Percentiles rank a stretch among this genome's conserved stretches.
These are phyloP conservation scores for Tyria jacobaeae DNA, from an alignment of 2,888 invertebrate genomes.

Conservation along the genomic window DNA sequence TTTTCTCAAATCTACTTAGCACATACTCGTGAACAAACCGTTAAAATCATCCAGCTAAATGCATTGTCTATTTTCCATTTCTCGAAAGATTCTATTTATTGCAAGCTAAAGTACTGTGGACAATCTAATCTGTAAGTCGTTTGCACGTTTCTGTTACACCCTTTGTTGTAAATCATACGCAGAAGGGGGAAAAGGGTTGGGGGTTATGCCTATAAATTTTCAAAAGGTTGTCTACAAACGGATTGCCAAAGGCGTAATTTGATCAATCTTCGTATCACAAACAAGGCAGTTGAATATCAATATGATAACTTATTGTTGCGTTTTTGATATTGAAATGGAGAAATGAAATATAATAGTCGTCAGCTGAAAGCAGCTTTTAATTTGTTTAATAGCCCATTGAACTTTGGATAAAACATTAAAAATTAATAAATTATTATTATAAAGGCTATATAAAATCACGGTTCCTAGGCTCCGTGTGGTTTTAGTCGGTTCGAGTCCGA, in stretches of 20 bases:
- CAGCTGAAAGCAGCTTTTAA: neutral
- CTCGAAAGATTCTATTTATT: constrained; percentile 59
- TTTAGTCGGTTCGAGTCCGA: too few species aligned
- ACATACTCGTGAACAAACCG: constrained; percentile 28
- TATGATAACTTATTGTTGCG: constrained; percentile 7
- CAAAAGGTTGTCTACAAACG: constrained; percentile 56
- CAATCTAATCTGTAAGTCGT: constrained; percentile 58
- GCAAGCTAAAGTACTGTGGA: constrained; percentile 53
- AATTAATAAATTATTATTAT: too few species aligned
- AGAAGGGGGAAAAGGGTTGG: constrained; percentile 20
- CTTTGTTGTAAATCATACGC: constrained; percentile 56
- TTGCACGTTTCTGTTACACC: constrained; percentile 53
- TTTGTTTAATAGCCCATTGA: too few species aligned
- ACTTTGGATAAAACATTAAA: too few species aligned
- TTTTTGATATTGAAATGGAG: constrained; percentile 2
- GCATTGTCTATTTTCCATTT: constrained; percentile 58
- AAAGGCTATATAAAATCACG: too few species aligned
- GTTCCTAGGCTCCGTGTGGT: too few species aligned
- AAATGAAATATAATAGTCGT: neutral
- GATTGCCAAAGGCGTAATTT: constrained; percentile 45
- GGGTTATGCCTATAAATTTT: constrained; percentile 61
- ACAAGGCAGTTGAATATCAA: constrained; percentile 11
- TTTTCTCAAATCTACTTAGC: constrained; percentile 10
- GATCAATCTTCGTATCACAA: constrained; percentile 38
- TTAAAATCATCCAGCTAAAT: constrained; percentile 46